These are phyloP conservation scores for Ataeniobius toweri DNA, from an alignment of 2,797 vertebrate genomes.

Conservation along the genomic window DNA sequence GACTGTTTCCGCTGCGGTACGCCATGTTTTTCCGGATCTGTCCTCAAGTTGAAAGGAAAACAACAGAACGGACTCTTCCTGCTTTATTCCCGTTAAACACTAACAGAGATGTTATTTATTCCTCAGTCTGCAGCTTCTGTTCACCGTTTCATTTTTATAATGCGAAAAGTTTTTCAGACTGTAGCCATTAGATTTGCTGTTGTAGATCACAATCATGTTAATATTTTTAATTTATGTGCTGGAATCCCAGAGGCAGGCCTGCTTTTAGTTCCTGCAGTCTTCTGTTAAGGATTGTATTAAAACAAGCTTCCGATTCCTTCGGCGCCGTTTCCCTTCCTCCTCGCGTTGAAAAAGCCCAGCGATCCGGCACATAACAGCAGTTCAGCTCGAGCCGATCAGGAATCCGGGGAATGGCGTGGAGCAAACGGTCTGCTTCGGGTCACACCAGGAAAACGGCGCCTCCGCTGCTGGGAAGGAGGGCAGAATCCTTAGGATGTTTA, in stretches of 20 bases:
- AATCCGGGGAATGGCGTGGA: not conserved
- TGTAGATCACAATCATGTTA: not conserved
- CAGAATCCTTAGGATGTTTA: not conserved
- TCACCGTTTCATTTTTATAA: not conserved
- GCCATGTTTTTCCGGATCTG: slow-evolving; percentile 7
- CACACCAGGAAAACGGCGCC: not conserved
- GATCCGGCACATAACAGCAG: not conserved
- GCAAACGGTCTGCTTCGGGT: not conserved
- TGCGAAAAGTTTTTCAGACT: slow-evolving; percentile 4
- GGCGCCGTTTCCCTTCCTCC: not conserved
- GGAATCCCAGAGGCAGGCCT: not conserved
- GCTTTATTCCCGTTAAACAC: slow-evolving; percentile 25
- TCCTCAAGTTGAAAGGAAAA: slow-evolving; percentile 5
- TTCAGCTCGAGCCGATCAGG: not conserved
- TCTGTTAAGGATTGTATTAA: slow-evolving; percentile 23
- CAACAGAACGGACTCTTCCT: slow-evolving; percentile 23
- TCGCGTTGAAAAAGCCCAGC: not conserved
- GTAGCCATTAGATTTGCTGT: not conserved
- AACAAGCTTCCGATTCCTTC: slow-evolving; percentile 1
- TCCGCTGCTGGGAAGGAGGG: not conserved
- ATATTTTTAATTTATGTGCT: not conserved
- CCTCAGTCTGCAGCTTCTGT: slow-evolving; percentile 3
- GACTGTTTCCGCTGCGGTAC: slow-evolving; percentile 44
- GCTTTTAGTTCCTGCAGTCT: slow-evolving; percentile 1
- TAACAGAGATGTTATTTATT: slow-evolving; percentile 33